Evolutionary conservation across 2,888 invertebrate genomes (phyloP), one percentile per base, ranked within the genome.

Genomic region (Cancer borealis): DNA sequence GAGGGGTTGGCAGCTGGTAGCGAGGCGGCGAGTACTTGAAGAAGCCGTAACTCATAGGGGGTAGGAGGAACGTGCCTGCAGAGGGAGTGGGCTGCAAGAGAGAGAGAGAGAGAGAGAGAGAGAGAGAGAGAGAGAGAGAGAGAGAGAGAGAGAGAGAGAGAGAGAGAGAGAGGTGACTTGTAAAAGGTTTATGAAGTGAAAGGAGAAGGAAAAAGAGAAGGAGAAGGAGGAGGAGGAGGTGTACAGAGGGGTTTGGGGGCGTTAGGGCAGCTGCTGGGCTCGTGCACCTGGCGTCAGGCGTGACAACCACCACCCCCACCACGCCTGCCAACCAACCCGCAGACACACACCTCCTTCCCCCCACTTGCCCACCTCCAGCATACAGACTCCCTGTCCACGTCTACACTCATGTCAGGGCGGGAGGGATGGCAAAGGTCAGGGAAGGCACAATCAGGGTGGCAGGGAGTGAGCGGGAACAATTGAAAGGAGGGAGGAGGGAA

Each of bases 241-340:
- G 73, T n/a, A n/a, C 1, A 8, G n/a, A n/a, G n/a, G 8, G 73
- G n/a, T 21, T 14, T n/a, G 73, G 73, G 73, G 4, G 73, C 6
- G 17, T 73, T 26, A n/a, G 73, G 73, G 73, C 73, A 73, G 73
- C 73, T 73, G 73, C 73, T 73, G 73, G 73, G 17, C 73, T 73
- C 26, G 73, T 73, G 73, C 73, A 73, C 73, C 73, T 73, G 73
- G 73, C 73, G 26, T 73, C 73, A 73, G 88, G 47, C 47, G 88
- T 88, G 88, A 73, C 73, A 73, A 73, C 73, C 73, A 21, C 73
- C 73, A 21, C 73, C 73, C n/a, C 73, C 73, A 73, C 73, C 54
- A 54, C 54, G 73, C 73, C 73, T 73, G 73, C 73, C 73, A 88
- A 45, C 88, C 47, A 3, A n/a, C 10, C 45, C 88, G 88, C 88